Conservation (phyloP, 2,797 vertebrate species). For the Silurus lanzhouensis region DNA sequence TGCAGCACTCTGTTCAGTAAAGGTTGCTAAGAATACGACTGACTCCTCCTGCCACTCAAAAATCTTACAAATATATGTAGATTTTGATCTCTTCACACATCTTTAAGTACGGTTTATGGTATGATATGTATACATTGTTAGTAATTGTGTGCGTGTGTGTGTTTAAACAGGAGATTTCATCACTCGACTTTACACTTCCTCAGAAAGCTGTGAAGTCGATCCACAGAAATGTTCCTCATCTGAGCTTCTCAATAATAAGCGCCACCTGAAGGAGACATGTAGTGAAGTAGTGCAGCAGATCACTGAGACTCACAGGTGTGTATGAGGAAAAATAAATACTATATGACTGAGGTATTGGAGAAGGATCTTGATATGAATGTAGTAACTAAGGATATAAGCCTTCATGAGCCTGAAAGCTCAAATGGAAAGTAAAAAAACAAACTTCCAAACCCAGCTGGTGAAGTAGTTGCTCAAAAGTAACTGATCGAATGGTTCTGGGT, state of each 20-base stretch:
- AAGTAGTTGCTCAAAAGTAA: too few relatives aligned
- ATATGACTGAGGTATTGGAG: not conserved
- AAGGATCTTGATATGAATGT: not conserved
- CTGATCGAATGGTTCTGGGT: too few relatives aligned
- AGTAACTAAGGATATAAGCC: not conserved
- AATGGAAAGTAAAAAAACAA: not conserved
- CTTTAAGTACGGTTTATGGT: too few relatives aligned
- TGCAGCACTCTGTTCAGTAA: too few relatives aligned
- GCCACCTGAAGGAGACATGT: slow-evolving; percentile 79
- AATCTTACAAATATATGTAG: not conserved
- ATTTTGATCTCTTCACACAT: too few relatives aligned
- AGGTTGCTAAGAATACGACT: too few relatives aligned
- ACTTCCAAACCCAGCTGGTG: not conserved
- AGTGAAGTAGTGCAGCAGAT: slow-evolving; percentile 85
- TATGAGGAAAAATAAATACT: not conserved
- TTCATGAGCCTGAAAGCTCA: not conserved
- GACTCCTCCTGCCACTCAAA: too few relatives aligned
- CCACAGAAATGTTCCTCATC: slow-evolving; percentile 78
- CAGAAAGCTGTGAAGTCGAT: slow-evolving; percentile 87
- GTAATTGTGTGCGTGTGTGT: too few relatives aligned
- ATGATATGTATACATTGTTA: too few relatives aligned
- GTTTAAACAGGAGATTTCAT: slow-evolving; percentile 81
- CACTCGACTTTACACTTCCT: slow-evolving; percentile 73
- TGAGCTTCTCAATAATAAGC: slow-evolving; percentile 81
- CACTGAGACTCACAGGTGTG: slow-evolving; percentile 79